Conservation (phyloP, 1,140 invertebrate species). For the Odontomachus brunneus region DNA sequence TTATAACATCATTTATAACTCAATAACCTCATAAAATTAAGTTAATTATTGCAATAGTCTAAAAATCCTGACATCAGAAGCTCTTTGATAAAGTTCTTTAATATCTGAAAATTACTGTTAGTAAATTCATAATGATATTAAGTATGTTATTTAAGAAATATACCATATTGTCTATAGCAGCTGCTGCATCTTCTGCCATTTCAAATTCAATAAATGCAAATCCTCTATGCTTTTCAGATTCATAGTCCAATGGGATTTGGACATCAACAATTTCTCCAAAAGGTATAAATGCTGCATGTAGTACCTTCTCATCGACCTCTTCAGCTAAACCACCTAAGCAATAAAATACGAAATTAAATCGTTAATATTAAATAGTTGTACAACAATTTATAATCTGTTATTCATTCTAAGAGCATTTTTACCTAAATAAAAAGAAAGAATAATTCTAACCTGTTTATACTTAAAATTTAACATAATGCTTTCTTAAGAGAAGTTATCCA, state of each 20-base stretch:
- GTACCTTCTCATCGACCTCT: conserved; percentile 98
- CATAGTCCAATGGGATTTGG: conserved; percentile 99
- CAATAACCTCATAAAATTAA: too few species aligned
- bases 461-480: too few species aligned
- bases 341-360: not conserved
- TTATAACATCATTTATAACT: too few species aligned
- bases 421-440: too few species aligned
- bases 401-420: too few species aligned
- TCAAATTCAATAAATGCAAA: conserved; percentile 99
- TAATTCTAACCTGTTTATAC: not conserved
- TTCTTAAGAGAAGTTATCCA: not conserved
- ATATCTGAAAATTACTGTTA: too few species aligned
- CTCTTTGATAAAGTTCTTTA: too few species aligned
- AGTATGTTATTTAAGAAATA: conserved; percentile 59
- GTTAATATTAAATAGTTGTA: conserved; percentile 10
- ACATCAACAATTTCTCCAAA: conserved; percentile 99
- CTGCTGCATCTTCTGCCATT: conserved; percentile 95
- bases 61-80: too few species aligned
- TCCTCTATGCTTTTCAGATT: conserved; percentile 98
- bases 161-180: conserved; percentile 99
- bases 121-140: not conserved
- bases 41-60: too few species aligned
- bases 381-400: not conserved
- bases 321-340: conserved; percentile 95
- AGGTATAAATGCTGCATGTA: conserved; percentile 98